phyloP scores from a whole-genome alignment of 2,113 vertebrate genomes.

The Oxyura jamaicensis region DNA sequence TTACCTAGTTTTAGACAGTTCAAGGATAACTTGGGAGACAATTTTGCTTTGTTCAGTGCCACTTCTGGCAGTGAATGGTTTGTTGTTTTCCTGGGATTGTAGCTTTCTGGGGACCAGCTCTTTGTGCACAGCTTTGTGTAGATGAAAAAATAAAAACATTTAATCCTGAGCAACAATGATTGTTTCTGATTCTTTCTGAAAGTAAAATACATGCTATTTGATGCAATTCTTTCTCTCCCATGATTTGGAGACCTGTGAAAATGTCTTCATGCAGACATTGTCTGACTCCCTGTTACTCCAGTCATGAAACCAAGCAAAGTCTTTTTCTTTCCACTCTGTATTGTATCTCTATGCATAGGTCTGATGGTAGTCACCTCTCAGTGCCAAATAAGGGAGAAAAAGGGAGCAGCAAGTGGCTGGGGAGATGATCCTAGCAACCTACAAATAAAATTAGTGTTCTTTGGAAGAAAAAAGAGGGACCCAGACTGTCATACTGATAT shows the following conservation, averaged over 20 bases:
- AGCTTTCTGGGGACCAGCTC: background rate
- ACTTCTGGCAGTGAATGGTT: background rate
- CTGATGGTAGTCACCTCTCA: background rate
- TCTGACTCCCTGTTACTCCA: background rate
- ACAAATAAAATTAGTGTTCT: background rate
- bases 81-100: background rate
- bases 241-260: background rate
- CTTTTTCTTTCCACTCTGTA: background rate
- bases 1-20: background rate
- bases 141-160: background rate
- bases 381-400: background rate
- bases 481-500: background rate
- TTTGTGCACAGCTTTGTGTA: background rate
- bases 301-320: background rate
- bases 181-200: background rate
- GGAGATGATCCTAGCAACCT: background rate
- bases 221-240: background rate
- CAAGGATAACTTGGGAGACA: background rate
- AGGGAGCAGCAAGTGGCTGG: background rate
- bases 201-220: background rate
- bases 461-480: background rate
- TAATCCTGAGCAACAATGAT: background rate
- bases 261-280: background rate
- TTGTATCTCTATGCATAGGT: background rate
- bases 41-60: background rate